Conservation (phyloP, 2,113 vertebrate species). For the Trichomycterus rosablanca region DNA sequence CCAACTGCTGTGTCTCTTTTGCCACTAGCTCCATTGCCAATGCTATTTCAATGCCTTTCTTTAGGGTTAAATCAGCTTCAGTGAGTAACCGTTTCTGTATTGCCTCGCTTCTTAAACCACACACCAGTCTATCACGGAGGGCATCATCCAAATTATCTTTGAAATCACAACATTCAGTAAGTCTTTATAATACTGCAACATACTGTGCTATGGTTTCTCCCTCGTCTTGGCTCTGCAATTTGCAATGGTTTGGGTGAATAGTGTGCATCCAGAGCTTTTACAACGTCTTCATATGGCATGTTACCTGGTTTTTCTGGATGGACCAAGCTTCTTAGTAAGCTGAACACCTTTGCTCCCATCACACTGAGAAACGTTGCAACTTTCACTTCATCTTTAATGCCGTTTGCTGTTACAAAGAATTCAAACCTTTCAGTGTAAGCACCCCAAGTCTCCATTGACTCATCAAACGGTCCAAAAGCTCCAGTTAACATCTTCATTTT, state of each 20-base stretch:
- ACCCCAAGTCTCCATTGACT: no score
- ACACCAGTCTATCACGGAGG: constrained; percentile 15
- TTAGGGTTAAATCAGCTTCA: constrained; percentile 12
- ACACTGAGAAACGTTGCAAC: neutral
- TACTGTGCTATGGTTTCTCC: constrained; percentile 32
- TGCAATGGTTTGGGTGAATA: constrained; percentile 31
- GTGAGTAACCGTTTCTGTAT: constrained; percentile 17
- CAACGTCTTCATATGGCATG: constrained; percentile 15
- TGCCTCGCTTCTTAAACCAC: constrained; percentile 20
- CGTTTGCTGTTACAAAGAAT: neutral
- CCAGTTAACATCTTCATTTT: no score
- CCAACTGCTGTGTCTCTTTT: neutral
- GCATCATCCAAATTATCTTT: constrained; percentile 17
- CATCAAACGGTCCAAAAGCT: no score
- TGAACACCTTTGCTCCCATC: neutral
- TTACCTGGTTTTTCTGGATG: constrained; percentile 18
- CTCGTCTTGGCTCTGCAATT: constrained; percentile 22
- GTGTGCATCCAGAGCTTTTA: constrained; percentile 6
- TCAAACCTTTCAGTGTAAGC: no score
- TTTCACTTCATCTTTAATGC: neutral
- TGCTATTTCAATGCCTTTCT: constrained; percentile 9
- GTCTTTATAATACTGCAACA: constrained; percentile 14
- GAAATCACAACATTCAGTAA: constrained; percentile 37
- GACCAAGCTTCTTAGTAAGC: constrained; percentile 5
- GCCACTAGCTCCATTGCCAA: constrained; percentile 12